These are phyloP conservation scores for Turritopsis dohrnii DNA, from an alignment of 30 jellyfish, hydroid and myxozoan species.

Conservation along the genomic window DNA sequence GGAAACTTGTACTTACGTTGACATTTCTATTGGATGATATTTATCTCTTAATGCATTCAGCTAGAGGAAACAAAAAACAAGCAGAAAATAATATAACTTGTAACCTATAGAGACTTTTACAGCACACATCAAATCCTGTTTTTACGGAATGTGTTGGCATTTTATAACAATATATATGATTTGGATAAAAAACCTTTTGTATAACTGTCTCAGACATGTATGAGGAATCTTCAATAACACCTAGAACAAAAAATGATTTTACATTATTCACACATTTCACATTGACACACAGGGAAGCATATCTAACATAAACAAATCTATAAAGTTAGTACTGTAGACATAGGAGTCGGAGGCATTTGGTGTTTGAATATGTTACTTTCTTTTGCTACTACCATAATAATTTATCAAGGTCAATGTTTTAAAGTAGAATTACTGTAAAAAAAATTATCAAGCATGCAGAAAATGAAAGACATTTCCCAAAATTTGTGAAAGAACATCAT, in stretches of 20 bases:
- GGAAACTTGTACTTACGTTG: constrained; percentile 46
- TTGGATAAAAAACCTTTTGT: constrained; percentile 34
- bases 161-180: neutral
- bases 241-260: constrained; percentile 19
- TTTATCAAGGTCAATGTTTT: too few species aligned
- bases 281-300: neutral
- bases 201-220: constrained; percentile 53
- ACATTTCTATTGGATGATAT: constrained; percentile 63
- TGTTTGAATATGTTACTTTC: too few species aligned
- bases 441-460: too few species aligned
- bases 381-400: too few species aligned
- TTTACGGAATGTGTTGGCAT: neutral
- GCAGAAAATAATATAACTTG: too few species aligned
- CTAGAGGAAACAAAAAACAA: constrained; percentile 22
- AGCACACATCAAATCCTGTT: neutral
- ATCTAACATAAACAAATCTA: too few species aligned
- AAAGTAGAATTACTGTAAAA: too few species aligned
- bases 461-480: too few species aligned
- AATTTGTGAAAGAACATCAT: too few species aligned
- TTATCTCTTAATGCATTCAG: constrained; percentile 49
- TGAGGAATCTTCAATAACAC: constrained; percentile 73
- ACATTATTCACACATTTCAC: neutral
- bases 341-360: too few species aligned
- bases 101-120: too few species aligned
- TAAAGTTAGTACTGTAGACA: too few species aligned